phyloP scores from a whole-genome alignment of 2,888 invertebrate genomes.

The Isoperla grammatica region DNA sequence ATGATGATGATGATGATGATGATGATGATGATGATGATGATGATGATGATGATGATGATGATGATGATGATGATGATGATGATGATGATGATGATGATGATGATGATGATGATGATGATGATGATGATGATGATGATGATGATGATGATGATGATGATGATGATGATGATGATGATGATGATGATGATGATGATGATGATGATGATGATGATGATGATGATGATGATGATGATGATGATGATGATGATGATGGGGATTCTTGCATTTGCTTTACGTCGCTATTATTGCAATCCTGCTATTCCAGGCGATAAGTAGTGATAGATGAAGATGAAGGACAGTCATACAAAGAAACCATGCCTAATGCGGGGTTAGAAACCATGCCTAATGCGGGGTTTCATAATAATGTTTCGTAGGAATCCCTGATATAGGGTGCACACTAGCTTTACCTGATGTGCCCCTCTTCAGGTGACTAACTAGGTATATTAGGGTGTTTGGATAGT shows the following conservation, averaged over 20 bases:
- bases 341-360: too few relatives aligned
- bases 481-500: too few relatives aligned
- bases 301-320: too few relatives aligned
- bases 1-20: neutral
- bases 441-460: too few relatives aligned
- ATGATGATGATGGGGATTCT: neutral
- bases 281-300: too few relatives aligned
- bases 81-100: neutral
- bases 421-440: too few relatives aligned
- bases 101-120: neutral
- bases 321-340: too few relatives aligned
- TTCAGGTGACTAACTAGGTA: too few relatives aligned
- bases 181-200: neutral
- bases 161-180: neutral
- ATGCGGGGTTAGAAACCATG: too few relatives aligned
- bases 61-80: neutral
- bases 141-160: neutral
- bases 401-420: too few relatives aligned
- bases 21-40: neutral
- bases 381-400: too few relatives aligned
- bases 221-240: neutral
- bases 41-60: neutral
- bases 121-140: neutral
- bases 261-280: too few relatives aligned
- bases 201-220: neutral